Conservation (phyloP, 2,797 vertebrate species). For the Tauraco hartlaubi region DNA sequence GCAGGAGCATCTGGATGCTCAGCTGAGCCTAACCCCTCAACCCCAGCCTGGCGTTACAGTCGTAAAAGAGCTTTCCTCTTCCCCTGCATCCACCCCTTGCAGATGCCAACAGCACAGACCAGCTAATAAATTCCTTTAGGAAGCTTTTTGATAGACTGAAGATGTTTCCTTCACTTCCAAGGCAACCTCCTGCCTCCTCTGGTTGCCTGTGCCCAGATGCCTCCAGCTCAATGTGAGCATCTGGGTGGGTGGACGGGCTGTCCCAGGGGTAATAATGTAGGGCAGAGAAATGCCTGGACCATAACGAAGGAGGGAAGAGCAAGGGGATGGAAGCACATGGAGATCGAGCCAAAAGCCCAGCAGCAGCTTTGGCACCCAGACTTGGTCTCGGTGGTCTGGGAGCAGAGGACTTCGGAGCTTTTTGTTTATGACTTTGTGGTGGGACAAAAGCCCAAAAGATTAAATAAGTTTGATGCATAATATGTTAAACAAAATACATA, state of each 20-base stretch:
- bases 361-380: neutral
- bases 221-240: rapidly evolving
- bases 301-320: rapidly evolving
- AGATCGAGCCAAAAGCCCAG: neutral
- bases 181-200: neutral
- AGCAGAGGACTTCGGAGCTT: neutral
- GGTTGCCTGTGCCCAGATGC: neutral
- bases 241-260: neutral
- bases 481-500: neutral
- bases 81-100: neutral
- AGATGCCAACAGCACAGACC: neutral
- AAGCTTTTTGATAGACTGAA: neutral
- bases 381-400: neutral
- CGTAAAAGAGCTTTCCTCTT: neutral
- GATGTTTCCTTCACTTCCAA: neutral
- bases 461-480: neutral
- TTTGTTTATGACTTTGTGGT: neutral
- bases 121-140: neutral
- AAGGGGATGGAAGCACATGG: rapidly evolving
- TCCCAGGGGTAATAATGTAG: neutral
- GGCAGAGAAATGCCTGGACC: neutral
- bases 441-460: neutral
- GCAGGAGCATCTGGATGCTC: neutral
- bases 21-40: neutral
- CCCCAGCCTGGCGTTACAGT: neutral